Base-by-base conservation (phyloP, 2,888 invertebrate genomes). In the Plebejus argus region DNA sequence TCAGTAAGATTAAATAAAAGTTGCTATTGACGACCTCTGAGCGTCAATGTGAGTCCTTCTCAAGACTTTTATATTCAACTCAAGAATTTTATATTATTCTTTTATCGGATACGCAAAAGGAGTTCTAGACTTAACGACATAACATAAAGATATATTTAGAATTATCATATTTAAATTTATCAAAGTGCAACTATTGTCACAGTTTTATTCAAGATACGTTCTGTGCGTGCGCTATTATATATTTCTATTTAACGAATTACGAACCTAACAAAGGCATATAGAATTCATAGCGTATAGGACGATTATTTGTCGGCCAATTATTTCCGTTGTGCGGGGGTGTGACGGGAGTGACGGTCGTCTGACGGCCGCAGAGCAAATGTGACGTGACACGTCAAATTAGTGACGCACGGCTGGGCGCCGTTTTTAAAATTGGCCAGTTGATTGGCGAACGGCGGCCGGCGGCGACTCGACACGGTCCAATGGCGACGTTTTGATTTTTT, bases 321-420 rank as follows among this genome's bases (percentile, higher is more conserved):
- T 86, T 86, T 87, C 83, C 84, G 84, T 83, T 82, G 82, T 85
- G 84, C 84, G 83, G 84, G 81, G 82, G 81, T 78, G 81, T 83
- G 81, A 81, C 82, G 81, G 78, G 78, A 12, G 39, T 77, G 80
- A 81, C 83, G 81, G 79, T 79, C n/a, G 39, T 77, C 79, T 81
- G 86, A 86, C 88, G 86, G 85, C 85, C 86, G 81, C 89, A 87
- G 86, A 87, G 86, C 88, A 90, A 89, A 90, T 91, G 89, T 89
- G 89, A 91, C 89, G 90, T 91, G 90, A 89, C 88, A 85, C 88
- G 90, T 91, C 92, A 92, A 90, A 93, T 92, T 92, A 92, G 89
- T 90, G 86, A 92, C 89, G 90, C 90, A 88, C 84, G 88, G 84
- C 83, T 87, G 86, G 88, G 83, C 85, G 87, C 90, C 89, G 86